These are phyloP conservation scores for Meloe dianella DNA, from an alignment of 2,888 invertebrate species.

Conservation along the genomic window DNA sequence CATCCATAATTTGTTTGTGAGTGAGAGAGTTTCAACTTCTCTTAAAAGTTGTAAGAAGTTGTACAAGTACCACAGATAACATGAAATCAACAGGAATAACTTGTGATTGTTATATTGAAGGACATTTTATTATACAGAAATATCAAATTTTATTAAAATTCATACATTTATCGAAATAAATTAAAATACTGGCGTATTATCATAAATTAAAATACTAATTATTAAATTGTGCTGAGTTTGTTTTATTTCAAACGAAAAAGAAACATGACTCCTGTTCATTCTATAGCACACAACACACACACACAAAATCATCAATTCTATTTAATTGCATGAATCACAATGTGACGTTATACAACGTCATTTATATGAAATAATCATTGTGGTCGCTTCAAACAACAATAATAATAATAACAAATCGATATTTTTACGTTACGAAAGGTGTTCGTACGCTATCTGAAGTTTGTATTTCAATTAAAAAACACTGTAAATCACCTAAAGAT, in stretches of 20 bases:
- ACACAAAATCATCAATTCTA: neutral
- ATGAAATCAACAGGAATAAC: too few relatives aligned
- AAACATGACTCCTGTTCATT: neutral
- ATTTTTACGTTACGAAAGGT: too few relatives aligned
- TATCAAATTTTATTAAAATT: conserved; percentile 3
- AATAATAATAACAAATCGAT: neutral
- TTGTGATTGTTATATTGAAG: too few relatives aligned
- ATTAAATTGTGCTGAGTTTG: neutral
- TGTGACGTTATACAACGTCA: neutral
- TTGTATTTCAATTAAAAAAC: too few relatives aligned
- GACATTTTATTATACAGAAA: neutral
- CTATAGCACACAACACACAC: too few relatives aligned
- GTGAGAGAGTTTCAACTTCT: too few relatives aligned
- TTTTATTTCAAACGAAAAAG: neutral
- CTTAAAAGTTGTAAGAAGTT: too few relatives aligned
- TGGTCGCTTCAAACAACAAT: neutral
- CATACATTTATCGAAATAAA: neutral
- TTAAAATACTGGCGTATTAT: conserved; percentile 6
- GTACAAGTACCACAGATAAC: too few relatives aligned
- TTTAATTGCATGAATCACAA: neutral
- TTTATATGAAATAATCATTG: neutral
- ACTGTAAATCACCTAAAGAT: too few relatives aligned
- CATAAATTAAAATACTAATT: neutral
- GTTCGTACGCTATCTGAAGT: too few relatives aligned
- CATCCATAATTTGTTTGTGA: too few relatives aligned